Conservation (phyloP, 2,888 invertebrate genomes). For the Leptopilina myrica region DNA sequence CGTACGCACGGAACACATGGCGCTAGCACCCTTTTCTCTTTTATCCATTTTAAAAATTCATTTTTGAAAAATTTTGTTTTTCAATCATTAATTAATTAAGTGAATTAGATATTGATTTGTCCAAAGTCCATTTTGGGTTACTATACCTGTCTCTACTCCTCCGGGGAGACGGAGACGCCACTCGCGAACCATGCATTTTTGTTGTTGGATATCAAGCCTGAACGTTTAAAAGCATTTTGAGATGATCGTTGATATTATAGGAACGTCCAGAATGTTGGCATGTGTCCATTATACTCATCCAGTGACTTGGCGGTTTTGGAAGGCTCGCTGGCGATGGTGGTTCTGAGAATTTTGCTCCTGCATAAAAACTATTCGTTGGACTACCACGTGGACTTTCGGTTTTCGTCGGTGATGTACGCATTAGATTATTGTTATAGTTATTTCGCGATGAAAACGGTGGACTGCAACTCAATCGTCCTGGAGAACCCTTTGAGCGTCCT, state of each 20-base stretch:
- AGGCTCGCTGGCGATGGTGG: slow-evolving; percentile 87
- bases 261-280: slow-evolving; percentile 59
- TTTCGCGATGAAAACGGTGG: slow-evolving; percentile 64
- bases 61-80: not conserved
- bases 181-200: slow-evolving; percentile 45
- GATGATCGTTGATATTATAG: slow-evolving; percentile 68
- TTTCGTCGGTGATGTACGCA: slow-evolving; percentile 65
- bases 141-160: slow-evolving; percentile 49
- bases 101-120: slow-evolving; percentile 31
- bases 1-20: slow-evolving; percentile 29
- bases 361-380: slow-evolving; percentile 76
- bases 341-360: slow-evolving; percentile 90
- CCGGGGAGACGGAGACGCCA: slow-evolving; percentile 58
- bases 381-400: slow-evolving; percentile 70
- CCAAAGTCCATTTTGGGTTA: slow-evolving; percentile 16
- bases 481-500: slow-evolving; percentile 53
- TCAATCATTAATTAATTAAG: slow-evolving; percentile 14
- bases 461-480: slow-evolving; percentile 66
- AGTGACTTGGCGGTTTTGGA: slow-evolving; percentile 89
- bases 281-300: slow-evolving; percentile 77
- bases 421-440: not conserved
- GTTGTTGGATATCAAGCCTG: slow-evolving; percentile 70
- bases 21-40: slow-evolving; percentile 33
- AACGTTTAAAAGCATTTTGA: slow-evolving; percentile 72
- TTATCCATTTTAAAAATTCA: not conserved